These are phyloP conservation scores for Pygoscelis adeliae DNA, from an alignment of 2,113 vertebrate species.

Conservation along the genomic window DNA sequence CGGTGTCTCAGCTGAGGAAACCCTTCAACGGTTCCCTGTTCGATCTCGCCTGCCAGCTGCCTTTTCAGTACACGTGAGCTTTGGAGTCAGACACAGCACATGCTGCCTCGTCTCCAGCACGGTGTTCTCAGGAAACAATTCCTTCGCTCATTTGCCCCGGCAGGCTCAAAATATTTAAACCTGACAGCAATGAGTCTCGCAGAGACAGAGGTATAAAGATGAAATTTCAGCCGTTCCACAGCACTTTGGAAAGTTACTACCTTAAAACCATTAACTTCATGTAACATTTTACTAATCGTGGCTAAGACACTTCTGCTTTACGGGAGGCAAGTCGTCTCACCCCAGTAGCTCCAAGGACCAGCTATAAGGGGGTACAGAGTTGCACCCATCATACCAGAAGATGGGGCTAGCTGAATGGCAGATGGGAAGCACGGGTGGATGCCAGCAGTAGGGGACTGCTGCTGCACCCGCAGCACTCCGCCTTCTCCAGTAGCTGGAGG, in stretches of 20 bases:
- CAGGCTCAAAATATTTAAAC: neutral
- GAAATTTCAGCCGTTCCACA: neutral
- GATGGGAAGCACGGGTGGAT: rapidly evolving
- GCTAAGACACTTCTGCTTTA: neutral
- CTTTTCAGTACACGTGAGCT: neutral
- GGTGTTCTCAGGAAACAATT: neutral
- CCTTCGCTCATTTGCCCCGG: neutral
- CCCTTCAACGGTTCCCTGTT: neutral
- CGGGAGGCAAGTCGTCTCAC: neutral
- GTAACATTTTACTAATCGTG: neutral
- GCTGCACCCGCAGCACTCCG: neutral
- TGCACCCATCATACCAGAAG: neutral
- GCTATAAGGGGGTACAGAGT: neutral
- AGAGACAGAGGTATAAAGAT: neutral
- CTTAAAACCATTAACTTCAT: neutral
- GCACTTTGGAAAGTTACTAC: neutral
- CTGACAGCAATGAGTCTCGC: neutral
- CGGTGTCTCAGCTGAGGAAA: neutral
- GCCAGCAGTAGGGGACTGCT: neutral
- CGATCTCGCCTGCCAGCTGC: neutral
- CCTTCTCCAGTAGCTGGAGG: neutral
- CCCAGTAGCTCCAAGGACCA: neutral
- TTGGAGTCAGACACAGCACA: neutral
- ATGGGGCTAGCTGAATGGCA: neutral
- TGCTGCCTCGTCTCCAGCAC: rapidly evolving